These are phyloP conservation scores for Brienomyrus brachyistius DNA, from an alignment of 2,113 vertebrate genomes.

Conservation along the genomic window DNA sequence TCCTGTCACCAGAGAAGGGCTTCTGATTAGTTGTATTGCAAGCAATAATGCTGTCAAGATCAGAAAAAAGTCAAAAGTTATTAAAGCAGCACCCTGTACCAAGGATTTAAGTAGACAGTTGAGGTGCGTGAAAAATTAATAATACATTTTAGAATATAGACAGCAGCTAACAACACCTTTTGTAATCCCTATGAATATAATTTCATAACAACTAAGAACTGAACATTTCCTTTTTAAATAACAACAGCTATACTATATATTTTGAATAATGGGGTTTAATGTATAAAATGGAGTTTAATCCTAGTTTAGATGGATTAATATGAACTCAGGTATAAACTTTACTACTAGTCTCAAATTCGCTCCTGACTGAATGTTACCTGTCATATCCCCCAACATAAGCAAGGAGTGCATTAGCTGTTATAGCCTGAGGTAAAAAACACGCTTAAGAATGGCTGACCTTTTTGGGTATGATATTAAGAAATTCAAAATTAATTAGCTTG, in stretches of 20 bases:
- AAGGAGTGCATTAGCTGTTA: not conserved
- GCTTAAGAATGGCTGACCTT: not conserved
- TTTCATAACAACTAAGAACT: not conserved
- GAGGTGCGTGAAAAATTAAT: not conserved
- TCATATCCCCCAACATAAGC: not conserved
- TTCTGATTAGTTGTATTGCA: not conserved
- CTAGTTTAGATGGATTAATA: not conserved
- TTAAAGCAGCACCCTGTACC: no score
- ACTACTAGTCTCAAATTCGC: not conserved
- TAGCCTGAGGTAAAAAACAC: not conserved
- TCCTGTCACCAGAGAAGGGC: not conserved
- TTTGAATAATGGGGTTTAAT: not conserved
- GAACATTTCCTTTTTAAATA: not conserved
- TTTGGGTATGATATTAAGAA: not conserved
- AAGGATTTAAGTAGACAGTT: not conserved
- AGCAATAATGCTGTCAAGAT: not conserved
- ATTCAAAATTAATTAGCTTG: not conserved
- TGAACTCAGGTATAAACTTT: not conserved
- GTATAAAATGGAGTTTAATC: not conserved
- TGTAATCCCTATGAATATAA: not conserved
- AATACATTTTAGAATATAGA: not conserved
- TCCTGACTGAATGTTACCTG: not conserved
- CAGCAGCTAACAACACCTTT: not conserved
- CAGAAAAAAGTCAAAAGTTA: not conserved
- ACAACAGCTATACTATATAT: not conserved